A percentile compares a stretch with the other conserved stretches of the same genome.
phyloP scores from a whole-genome alignment of 2,113 vertebrate genomes.

The Cheirogaleus medius region DNA sequence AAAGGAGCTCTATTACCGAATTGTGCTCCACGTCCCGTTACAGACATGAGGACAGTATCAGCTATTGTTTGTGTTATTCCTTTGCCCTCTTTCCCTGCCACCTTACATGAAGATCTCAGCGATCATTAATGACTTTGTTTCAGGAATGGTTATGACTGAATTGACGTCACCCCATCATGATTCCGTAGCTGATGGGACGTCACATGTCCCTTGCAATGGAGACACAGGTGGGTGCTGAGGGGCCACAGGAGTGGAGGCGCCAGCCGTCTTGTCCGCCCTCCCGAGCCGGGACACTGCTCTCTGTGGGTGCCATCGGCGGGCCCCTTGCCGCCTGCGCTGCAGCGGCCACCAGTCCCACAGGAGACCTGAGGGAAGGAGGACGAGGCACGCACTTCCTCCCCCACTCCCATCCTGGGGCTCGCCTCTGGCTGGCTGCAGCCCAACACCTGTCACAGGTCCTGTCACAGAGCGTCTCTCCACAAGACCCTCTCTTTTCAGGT shows the following conservation, averaged over 20 bases:
- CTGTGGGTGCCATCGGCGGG: too few species aligned
- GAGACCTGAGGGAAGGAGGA: neutral
- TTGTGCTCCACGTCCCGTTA: neutral
- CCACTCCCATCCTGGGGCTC: too few species aligned
- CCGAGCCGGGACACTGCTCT: neutral
- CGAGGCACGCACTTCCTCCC: neutral
- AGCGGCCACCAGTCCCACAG: too few species aligned
- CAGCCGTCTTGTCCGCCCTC: neutral
- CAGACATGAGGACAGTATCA: neutral
- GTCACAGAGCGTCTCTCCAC: neutral
- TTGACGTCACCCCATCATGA: neutral
- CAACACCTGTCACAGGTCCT: neutral
- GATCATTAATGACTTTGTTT: neutral
- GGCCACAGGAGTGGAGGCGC: neutral
- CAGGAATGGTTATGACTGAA: neutral
- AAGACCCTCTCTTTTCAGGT: neutral
- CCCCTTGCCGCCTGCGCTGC: neutral
- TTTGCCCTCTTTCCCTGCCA: too few species aligned
- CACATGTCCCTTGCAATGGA: neutral
- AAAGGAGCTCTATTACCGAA: neutral
- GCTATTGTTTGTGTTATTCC: neutral
- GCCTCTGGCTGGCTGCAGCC: neutral
- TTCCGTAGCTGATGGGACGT: neutral
- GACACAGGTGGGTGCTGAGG: neutral
- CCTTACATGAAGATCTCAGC: neutral